Conservation (phyloP, 2,113 vertebrate genomes). For the Nothoprocta pentlandii region DNA sequence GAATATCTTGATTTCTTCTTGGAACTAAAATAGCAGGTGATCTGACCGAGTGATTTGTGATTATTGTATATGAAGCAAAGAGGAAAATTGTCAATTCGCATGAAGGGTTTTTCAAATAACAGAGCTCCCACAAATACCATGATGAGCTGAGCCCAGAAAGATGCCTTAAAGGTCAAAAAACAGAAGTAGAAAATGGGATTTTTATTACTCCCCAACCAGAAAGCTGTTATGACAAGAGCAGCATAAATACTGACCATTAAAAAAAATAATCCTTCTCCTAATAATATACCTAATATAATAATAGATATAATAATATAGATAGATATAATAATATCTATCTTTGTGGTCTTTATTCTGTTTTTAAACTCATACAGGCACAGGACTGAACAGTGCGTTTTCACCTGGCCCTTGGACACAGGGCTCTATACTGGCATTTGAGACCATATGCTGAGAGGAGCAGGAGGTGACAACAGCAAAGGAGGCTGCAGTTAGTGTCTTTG, state of each 20-base stretch:
- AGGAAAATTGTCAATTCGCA: neutral
- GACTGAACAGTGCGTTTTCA: slow-evolving; percentile 24
- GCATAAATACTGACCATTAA: neutral
- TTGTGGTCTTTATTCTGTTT: neutral
- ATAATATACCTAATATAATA: neutral
- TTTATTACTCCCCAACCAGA: neutral
- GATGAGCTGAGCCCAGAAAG: neutral
- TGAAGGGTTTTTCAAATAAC: neutral
- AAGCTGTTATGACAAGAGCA: neutral
- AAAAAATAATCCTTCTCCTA: neutral
- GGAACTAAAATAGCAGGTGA: neutral
- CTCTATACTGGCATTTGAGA: neutral
- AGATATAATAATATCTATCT: neutral
- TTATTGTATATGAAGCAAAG: neutral
- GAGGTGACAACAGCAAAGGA: neutral
- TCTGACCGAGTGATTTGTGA: neutral
- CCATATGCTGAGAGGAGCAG: neutral
- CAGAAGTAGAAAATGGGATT: neutral
- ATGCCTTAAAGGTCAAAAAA: neutral
- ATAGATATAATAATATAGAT: no score
- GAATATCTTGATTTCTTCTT: neutral
- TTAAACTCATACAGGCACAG: neutral
- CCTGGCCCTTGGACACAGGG: neutral
- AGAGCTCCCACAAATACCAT: neutral
- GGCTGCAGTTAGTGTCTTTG: neutral